phyloP scores from a whole-genome alignment of 2,888 invertebrate species.

The Choreutis nemorana region DNA sequence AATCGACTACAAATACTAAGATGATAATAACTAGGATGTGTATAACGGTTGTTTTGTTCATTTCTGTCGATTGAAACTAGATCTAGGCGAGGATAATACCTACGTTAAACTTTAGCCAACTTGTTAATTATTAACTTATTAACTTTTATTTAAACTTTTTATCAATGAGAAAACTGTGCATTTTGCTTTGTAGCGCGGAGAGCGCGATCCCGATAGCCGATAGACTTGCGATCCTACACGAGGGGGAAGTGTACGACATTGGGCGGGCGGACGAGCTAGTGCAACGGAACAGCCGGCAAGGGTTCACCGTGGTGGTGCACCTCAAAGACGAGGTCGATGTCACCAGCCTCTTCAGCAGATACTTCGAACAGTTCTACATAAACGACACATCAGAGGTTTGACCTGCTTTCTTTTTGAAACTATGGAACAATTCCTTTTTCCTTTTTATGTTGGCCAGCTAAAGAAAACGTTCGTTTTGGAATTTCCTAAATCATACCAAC shows the following conservation, averaged over 20 bases:
- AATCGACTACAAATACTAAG: too few species aligned
- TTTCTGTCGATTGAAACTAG: too few species aligned
- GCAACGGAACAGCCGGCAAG: slow-evolving; percentile 30
- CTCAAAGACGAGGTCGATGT: slow-evolving; percentile 39
- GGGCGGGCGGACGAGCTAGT: slow-evolving; percentile 35
- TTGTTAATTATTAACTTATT: too few species aligned
- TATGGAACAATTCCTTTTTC: not conserved
- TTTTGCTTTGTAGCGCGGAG: slow-evolving; percentile 45
- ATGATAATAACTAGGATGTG: too few species aligned
- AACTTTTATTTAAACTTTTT: too few species aligned
- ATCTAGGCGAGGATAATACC: too few species aligned
- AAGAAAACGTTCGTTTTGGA: not conserved
- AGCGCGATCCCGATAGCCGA: slow-evolving; percentile 39
- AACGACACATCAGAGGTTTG: slow-evolving; percentile 41
- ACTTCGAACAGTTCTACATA: slow-evolving; percentile 28
- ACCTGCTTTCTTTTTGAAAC: not conserved
- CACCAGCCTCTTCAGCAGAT: slow-evolving; percentile 21
- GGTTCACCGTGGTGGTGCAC: slow-evolving; percentile 46
- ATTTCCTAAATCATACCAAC: too few species aligned
- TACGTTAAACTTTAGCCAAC: too few species aligned
- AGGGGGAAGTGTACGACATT: slow-evolving; percentile 38
- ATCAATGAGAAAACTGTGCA: too few species aligned
- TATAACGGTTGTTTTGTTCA: too few species aligned
- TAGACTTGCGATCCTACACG: slow-evolving; percentile 33
- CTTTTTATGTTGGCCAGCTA: not conserved